Evolutionary conservation across 2,113 vertebrate genomes (phyloP).

Genomic region (Gymnocephalus cernua): DNA sequence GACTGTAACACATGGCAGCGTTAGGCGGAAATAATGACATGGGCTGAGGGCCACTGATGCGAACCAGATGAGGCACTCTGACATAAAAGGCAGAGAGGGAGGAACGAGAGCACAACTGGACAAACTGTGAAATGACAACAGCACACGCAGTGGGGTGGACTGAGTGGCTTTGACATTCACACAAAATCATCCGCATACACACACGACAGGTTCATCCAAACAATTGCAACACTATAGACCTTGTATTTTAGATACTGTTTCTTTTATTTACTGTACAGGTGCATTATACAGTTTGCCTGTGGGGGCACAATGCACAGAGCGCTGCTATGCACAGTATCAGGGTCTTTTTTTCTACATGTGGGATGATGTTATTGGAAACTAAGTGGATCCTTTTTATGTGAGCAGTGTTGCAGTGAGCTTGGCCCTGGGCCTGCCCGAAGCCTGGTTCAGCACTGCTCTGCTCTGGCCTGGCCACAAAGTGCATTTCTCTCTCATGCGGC

Average conservation of each 20-base stretch:
- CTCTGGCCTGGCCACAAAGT: constrained; percentile 62
- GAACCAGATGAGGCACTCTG: constrained; percentile 77
- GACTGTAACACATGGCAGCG: constrained; percentile 60
- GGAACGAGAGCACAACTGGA: constrained; percentile 41
- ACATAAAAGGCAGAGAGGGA: constrained; percentile 58
- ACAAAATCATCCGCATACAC: constrained; percentile 4
- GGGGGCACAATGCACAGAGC: constrained; percentile 7
- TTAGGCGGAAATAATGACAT: constrained; percentile 66
- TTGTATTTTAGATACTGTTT: background rate
- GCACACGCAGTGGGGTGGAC: background rate
- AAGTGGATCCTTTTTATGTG: constrained; percentile 67
- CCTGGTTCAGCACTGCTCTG: constrained; percentile 43
- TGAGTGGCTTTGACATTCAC: constrained; percentile 16
- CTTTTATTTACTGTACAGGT: constrained; percentile 21
- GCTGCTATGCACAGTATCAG: constrained; percentile 4
- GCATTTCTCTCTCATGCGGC: constrained; percentile 68
- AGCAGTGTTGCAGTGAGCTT: constrained; percentile 54
- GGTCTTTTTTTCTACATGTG: background rate
- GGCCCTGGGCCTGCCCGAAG: constrained; percentile 50
- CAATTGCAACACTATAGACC: background rate
- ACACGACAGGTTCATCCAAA: constrained; percentile 12
- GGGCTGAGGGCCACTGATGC: constrained; percentile 68
- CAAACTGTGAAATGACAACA: constrained; percentile 55
- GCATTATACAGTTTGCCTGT: background rate
- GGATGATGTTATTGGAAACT: constrained; percentile 66